Percentiles rank a stretch among this genome's conserved stretches.
These are phyloP conservation scores for Myrmecophaga tridactyla DNA, from an alignment of 2,113 vertebrate species.

Conservation along the genomic window DNA sequence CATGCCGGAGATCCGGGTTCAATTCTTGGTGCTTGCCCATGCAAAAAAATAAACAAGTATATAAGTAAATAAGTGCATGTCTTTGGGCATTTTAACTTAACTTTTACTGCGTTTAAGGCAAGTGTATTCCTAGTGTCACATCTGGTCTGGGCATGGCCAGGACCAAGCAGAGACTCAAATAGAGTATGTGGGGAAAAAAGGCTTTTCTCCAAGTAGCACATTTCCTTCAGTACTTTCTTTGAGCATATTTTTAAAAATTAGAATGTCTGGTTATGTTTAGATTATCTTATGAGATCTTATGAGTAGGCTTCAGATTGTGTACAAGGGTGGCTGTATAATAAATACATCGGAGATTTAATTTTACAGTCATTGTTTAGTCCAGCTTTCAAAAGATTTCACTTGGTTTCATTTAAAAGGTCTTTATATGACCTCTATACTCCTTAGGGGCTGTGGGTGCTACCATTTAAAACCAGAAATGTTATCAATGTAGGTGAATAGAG, in stretches of 20 bases:
- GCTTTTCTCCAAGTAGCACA: conserved; percentile 78
- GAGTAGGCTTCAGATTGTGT: conserved; percentile 64
- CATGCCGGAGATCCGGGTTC: too few species aligned
- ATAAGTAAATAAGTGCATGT: too few species aligned
- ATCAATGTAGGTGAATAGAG: not conserved
- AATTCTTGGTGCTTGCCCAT: too few species aligned
- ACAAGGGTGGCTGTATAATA: conserved; percentile 69
- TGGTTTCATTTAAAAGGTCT: not conserved
- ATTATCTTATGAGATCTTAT: conserved; percentile 76
- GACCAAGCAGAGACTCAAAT: conserved; percentile 74
- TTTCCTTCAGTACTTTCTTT: conserved; percentile 77
- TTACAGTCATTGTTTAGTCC: conserved; percentile 70
- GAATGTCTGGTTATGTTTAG: conserved; percentile 82
- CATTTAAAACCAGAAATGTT: not conserved
- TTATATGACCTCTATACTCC: not conserved
- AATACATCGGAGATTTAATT: conserved; percentile 57
- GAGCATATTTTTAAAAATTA: conserved; percentile 76
- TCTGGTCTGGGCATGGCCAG: not conserved
- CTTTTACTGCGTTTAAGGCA: conserved; percentile 53
- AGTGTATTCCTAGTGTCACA: conserved; percentile 47
- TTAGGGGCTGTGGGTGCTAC: not conserved
- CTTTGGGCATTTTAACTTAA: conserved; percentile 55
- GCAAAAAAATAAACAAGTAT: too few species aligned
- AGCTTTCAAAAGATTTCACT: conserved; percentile 63
- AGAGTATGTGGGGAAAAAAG: not conserved